phyloP scores from a whole-genome alignment of 2,113 vertebrate genomes.

The Xyrauchen texanus region DNA sequence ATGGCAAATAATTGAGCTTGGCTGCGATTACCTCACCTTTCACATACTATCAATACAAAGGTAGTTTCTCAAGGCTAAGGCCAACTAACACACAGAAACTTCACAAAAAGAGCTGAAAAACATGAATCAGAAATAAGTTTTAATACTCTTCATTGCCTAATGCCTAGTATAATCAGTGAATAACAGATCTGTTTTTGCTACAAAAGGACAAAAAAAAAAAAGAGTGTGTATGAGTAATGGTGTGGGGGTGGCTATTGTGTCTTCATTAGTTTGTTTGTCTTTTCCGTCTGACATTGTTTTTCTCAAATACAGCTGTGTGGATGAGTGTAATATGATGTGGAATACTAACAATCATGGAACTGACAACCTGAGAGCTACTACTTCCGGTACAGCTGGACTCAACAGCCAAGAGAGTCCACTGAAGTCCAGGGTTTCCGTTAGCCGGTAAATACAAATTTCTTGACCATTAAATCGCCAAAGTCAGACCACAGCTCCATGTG shows the following conservation, averaged over 20 bases:
- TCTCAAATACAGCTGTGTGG: constrained; percentile 52
- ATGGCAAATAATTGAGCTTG: constrained; percentile 20
- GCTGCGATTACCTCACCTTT: background rate
- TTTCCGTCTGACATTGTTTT: constrained; percentile 47
- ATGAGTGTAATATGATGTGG: constrained; percentile 53
- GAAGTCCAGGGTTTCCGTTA: too few relatives aligned
- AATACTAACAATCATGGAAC: constrained; percentile 52
- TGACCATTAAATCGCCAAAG: too few relatives aligned
- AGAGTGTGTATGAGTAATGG: constrained; percentile 27
- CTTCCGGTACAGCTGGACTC: constrained; percentile 76
- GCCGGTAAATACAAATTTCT: too few relatives aligned
- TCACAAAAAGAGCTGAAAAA: background rate
- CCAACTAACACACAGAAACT: background rate
- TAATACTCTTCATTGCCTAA: background rate
- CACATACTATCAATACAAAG: background rate
- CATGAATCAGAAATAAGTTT: background rate
- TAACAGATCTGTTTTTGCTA: background rate
- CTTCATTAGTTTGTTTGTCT: constrained; percentile 33
- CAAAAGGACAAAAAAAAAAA: background rate
- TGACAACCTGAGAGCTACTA: constrained; percentile 66
- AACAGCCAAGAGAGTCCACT: too few relatives aligned
- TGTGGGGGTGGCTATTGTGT: constrained; percentile 47
- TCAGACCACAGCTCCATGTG: too few relatives aligned
- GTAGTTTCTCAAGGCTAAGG: background rate
- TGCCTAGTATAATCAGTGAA: background rate